Evolutionary conservation across 1,140 invertebrate species (phyloP), one percentile per base, ranked within the genome.

Genomic region (Drosophila ficusphila): DNA sequence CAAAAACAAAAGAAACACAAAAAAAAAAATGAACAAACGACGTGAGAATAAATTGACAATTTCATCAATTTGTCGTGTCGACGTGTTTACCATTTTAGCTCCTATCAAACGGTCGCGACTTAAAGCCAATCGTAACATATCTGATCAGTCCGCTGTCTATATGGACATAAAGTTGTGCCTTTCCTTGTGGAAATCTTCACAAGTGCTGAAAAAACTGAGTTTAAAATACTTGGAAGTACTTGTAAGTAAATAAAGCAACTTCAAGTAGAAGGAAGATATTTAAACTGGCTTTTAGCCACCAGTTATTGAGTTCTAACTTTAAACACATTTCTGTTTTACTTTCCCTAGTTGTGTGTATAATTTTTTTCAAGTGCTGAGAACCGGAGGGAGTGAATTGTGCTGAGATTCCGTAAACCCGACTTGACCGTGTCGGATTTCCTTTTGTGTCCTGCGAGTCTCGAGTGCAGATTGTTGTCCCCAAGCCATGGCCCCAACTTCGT

Each of bases 41-140:
- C 41, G 71, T 86, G 79, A 75, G 76, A 86, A 83, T 83, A 83
- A 83, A 83, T 83, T 76, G 79, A 76, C 79, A 79, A 83, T 85
- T 76, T 72, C 78, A 77, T 81, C 78, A 77, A 82, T 81, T 76
- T 76, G 62, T 53, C 53, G 34, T 52, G 57, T 72, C 61, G 71
- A 70, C 79, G 79, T 76, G 67, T 76, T 72, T 56, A 76, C 76
- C 54, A 69, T 52, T 61, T 69, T 57, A 79, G 54, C 31, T 39
- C 41, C 19, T 38, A 31, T 18, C 36, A 68, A 25, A 14, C 23
- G 23, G 39, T 31, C 27, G 34, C 7, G 29, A 21, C 60, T 67
- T 62, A 38, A 49, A 65, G 31, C 16, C 33, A 44, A 47, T 29
- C 18, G 36, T 7, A 58, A 8, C 11, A 11, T 29, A 41, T 21